A percentile compares a stretch with the other conserved stretches of the same genome.
Evolutionary conservation across 2,888 invertebrate genomes (phyloP).

Genomic region (Cremastinae sp.): DNA sequence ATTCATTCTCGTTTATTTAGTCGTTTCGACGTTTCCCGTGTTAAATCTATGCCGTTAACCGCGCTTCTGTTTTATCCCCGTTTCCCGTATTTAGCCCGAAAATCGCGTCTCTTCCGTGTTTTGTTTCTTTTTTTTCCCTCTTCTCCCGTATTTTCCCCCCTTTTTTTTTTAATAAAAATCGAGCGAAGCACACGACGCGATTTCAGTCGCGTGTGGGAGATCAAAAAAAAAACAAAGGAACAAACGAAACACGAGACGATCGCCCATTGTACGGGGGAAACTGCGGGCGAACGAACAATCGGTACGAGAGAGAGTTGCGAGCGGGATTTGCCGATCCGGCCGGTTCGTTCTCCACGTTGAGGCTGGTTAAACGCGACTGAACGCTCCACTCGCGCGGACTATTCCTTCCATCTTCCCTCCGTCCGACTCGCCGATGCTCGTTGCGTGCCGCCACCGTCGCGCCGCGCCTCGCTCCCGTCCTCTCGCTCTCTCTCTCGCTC

Average conservation of each 20-base stretch:
- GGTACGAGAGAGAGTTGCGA: conserved; percentile 4
- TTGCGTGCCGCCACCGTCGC: conserved; percentile 68
- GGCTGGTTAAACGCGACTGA: conserved; percentile 77
- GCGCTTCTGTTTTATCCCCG: too few relatives aligned
- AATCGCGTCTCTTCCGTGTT: background rate
- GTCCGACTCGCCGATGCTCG: conserved; percentile 66
- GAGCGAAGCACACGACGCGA: too few relatives aligned
- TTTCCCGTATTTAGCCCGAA: too few relatives aligned
- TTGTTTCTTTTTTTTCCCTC: background rate
- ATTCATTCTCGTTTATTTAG: conserved; percentile 54
- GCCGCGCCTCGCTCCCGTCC: conserved; percentile 46
- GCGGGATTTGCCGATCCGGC: conserved; percentile 52
- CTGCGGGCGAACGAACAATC: too few relatives aligned
- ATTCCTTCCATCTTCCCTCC: conserved; percentile 73
- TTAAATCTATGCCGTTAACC: too few relatives aligned
- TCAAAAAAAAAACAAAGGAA: conserved; percentile 3
- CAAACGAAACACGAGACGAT: conserved; percentile 16
- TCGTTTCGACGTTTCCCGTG: conserved; percentile 2
- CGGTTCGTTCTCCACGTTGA: conserved; percentile 68
- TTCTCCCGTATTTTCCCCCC: background rate
- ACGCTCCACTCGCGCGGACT: conserved; percentile 69
- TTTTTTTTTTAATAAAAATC: conserved; percentile 26
- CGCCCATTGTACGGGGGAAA: too few relatives aligned
- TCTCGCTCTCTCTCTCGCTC: conserved; percentile 34
- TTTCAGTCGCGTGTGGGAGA: background rate